Evolutionary conservation across 2,113 vertebrate genomes (phyloP).

Genomic region (Semnornis frantzii): DNA sequence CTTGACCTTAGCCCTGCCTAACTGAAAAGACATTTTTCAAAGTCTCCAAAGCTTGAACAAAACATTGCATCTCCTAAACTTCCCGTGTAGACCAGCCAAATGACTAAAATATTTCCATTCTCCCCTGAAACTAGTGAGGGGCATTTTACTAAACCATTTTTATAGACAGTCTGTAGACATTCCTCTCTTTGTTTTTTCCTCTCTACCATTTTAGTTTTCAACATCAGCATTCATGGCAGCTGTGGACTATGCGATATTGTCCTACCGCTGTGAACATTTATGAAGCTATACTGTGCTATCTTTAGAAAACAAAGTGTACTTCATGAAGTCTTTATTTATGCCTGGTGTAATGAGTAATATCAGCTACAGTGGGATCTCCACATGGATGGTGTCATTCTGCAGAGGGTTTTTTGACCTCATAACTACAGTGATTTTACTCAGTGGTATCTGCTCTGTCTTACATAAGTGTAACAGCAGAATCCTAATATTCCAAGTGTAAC

Average conservation of each 20-base stretch:
- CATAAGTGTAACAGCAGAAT: not conserved
- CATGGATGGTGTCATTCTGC: not conserved
- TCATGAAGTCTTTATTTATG: not conserved
- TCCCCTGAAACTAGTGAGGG: not conserved
- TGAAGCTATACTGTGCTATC: not conserved
- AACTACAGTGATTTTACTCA: not conserved
- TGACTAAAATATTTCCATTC: not conserved
- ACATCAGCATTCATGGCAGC: not conserved
- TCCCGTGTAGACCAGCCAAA: not conserved
- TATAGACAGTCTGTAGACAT: not conserved
- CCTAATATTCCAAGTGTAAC: not conserved
- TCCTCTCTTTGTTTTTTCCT: not conserved
- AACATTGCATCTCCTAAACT: not conserved
- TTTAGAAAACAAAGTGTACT: rapidly evolving
- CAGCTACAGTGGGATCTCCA: not conserved
- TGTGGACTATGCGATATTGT: not conserved
- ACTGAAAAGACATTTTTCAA: not conserved
- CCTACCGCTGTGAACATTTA: rapidly evolving
- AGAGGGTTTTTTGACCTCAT: not conserved
- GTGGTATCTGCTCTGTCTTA: not conserved
- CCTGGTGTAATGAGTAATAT: not conserved
- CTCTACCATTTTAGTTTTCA: not conserved
- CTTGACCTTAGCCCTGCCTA: not conserved
- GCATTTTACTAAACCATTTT: not conserved
- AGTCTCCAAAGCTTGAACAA: not conserved